Conservation (phyloP, 2,888 invertebrate genomes). For the Argyresthia albistria region DNA sequence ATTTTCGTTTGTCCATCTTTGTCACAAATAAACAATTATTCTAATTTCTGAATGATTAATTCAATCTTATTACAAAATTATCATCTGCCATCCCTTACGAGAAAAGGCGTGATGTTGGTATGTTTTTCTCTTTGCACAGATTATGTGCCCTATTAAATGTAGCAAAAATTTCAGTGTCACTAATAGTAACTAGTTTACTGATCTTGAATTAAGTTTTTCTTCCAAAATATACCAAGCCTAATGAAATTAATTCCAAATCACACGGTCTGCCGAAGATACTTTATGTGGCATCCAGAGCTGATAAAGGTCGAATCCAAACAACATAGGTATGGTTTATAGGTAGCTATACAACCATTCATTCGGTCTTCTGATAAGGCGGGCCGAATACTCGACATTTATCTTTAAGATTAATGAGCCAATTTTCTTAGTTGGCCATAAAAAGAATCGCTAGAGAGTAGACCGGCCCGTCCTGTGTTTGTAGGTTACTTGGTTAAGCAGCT, state of each 20-base stretch:
- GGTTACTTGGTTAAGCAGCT: not conserved
- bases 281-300: constrained; percentile 11
- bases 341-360: constrained; percentile 57
- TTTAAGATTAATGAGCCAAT: constrained; percentile 72
- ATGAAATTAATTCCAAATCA: not conserved
- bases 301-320: constrained; percentile 19
- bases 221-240: too few species aligned
- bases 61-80: too few species aligned
- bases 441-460: constrained; percentile 61
- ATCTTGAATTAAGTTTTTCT: too few species aligned
- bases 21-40: too few species aligned
- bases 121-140: too few species aligned
- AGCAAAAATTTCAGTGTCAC: too few species aligned
- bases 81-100: too few species aligned
- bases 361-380: constrained; percentile 61
- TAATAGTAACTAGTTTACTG: too few species aligned
- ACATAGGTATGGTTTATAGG: not conserved
- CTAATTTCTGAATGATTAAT: too few species aligned
- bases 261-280: not conserved
- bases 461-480: constrained; percentile 21
- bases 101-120: too few species aligned
- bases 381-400: constrained; percentile 70
- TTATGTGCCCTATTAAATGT: too few species aligned
- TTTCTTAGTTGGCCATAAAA: constrained; percentile 72
- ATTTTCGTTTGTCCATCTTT: too few species aligned